Conservation (phyloP, 1,140 invertebrate genomes). For the Bombus confusus region DNA sequence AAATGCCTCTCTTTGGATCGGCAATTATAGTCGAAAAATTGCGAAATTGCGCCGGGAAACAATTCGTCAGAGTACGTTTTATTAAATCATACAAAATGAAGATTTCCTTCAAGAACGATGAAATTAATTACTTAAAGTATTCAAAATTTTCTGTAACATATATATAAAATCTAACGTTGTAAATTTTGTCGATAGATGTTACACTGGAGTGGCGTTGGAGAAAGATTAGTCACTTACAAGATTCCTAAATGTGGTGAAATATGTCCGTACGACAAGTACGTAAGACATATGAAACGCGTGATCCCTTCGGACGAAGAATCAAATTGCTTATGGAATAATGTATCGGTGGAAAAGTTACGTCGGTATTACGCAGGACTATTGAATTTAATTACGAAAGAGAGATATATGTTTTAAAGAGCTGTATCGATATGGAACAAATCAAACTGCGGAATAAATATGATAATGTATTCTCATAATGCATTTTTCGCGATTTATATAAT, state of each 20-base stretch:
- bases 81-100: background rate
- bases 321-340: slow-evolving; percentile 30
- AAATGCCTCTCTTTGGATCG: slow-evolving; percentile 82
- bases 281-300: slow-evolving; percentile 63
- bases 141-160: background rate
- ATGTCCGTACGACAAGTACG: slow-evolving; percentile 74
- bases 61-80: slow-evolving; percentile 32
- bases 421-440: no score
- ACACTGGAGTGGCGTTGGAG: slow-evolving; percentile 51
- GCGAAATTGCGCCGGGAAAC: slow-evolving; percentile 1
- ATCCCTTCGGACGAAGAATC: slow-evolving; percentile 58
- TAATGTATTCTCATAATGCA: no score
- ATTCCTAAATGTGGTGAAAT: slow-evolving; percentile 70
- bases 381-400: no score
- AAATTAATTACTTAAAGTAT: background rate
- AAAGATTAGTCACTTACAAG: slow-evolving; percentile 52
- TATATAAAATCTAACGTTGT: background rate
- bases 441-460: no score
- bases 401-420: no score
- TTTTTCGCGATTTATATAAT: no score
- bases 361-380: background rate
- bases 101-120: background rate
- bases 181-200: slow-evolving; percentile 24
- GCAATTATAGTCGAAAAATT: slow-evolving; percentile 77
- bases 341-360: slow-evolving; percentile 15